A percentile compares a stretch with the other conserved stretches of the same genome.
These are phyloP conservation scores for Neodontobutis hainanensis DNA, from an alignment of 2,113 vertebrate species.

Conservation along the genomic window DNA sequence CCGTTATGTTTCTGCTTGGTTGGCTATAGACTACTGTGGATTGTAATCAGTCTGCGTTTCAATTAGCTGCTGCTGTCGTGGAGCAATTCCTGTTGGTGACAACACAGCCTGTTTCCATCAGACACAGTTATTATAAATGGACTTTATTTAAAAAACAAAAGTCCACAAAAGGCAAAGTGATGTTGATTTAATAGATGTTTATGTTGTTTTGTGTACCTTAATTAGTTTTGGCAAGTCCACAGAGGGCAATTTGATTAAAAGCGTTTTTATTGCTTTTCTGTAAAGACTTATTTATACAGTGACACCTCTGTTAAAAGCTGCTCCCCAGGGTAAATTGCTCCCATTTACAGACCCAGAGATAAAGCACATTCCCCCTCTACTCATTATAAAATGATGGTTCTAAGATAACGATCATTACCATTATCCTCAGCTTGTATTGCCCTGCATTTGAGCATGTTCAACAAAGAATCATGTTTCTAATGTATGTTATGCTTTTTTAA, in stretches of 20 bases:
- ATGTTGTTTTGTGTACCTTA: not conserved
- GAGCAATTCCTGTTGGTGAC: slow-evolving; percentile 32
- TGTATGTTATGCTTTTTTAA: not conserved
- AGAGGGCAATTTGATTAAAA: not conserved
- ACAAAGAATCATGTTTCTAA: not conserved
- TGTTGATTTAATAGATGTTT: not conserved
- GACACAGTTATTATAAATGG: not conserved
- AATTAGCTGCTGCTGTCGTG: slow-evolving; percentile 23
- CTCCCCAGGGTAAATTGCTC: not conserved
- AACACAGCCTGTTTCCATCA: slow-evolving; percentile 4
- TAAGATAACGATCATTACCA: not conserved
- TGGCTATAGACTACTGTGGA: slow-evolving; percentile 14
- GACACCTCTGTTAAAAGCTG: not conserved
- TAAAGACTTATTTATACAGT: not conserved
- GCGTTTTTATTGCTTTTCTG: not conserved
- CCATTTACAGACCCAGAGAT: not conserved
- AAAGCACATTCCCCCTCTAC: not conserved
- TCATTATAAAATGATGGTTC: not conserved
- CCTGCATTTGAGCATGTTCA: not conserved
- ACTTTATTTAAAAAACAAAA: not conserved
- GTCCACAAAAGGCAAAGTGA: not conserved
- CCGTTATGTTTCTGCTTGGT: slow-evolving; percentile 36
- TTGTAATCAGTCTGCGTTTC: slow-evolving; percentile 28
- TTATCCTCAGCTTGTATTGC: not conserved
- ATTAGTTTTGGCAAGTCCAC: not conserved